A percentile compares a stretch with the other conserved stretches of the same genome.
phyloP scores from a whole-genome alignment of 2,888 invertebrate species.

The Acheta domesticus region DNA sequence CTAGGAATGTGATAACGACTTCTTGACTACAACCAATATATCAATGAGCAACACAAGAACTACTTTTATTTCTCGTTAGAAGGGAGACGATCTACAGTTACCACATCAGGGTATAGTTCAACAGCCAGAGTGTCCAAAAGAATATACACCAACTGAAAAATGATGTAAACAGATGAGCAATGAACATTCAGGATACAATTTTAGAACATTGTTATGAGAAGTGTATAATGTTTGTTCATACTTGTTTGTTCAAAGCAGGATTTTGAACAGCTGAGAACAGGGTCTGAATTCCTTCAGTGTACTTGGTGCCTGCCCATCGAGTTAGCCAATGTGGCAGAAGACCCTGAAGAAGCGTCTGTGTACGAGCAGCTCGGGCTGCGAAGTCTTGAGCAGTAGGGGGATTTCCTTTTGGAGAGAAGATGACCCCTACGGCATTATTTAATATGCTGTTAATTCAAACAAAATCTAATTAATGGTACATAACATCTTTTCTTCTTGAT shows the following conservation, averaged over 20 bases:
- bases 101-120: slow-evolving; percentile 73
- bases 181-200: not conserved
- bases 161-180: not conserved
- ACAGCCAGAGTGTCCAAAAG: slow-evolving; percentile 70
- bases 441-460: too few relatives aligned
- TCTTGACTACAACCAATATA: too few relatives aligned
- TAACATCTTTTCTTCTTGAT: not conserved
- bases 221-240: slow-evolving; percentile 41
- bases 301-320: slow-evolving; percentile 44
- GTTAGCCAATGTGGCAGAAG: slow-evolving; percentile 45
- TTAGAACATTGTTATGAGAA: not conserved
- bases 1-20: too few relatives aligned
- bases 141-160: slow-evolving; percentile 65
- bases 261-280: slow-evolving; percentile 50
- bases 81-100: slow-evolving; percentile 31
- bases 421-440: slow-evolving; percentile 41
- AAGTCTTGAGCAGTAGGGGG: slow-evolving; percentile 45
- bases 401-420: slow-evolving; percentile 45
- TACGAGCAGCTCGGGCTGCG: slow-evolving; percentile 46
- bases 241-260: slow-evolving; percentile 58
- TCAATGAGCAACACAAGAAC: too few relatives aligned
- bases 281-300: slow-evolving; percentile 35
- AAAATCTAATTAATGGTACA: not conserved
- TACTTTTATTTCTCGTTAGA: too few relatives aligned
- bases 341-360: slow-evolving; percentile 48